phyloP scores from a whole-genome alignment of 1,140 invertebrate species.

The Plectus sambesii region DNA sequence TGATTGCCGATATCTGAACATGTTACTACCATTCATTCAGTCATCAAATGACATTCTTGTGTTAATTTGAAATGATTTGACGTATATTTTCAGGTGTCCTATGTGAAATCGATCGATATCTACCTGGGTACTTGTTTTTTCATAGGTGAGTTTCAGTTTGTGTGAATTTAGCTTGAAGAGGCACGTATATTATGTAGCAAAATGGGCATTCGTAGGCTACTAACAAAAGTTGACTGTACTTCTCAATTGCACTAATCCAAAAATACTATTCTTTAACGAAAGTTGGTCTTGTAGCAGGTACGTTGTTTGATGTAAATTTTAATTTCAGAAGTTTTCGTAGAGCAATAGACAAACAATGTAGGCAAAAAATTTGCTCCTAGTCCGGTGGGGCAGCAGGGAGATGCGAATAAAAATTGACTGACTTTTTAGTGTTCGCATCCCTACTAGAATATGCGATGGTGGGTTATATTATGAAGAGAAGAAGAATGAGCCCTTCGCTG shows the following conservation, averaged over 20 bases:
- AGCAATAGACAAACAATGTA: slow-evolving; percentile 1
- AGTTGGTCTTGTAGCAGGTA: too few relatives aligned
- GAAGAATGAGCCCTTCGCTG: too few relatives aligned
- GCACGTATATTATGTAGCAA: too few relatives aligned
- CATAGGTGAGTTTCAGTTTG: slow-evolving; percentile 30
- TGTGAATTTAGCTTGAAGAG: slow-evolving; percentile 1
- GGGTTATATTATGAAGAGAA: slow-evolving; percentile 43
- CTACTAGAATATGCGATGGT: slow-evolving; percentile 41
- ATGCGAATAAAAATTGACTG: too few relatives aligned
- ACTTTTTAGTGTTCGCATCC: slow-evolving; percentile 36
- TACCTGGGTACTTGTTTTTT: slow-evolving; percentile 46
- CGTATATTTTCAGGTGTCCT: slow-evolving; percentile 59
- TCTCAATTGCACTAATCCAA: slow-evolving; percentile 5
- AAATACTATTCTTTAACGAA: slow-evolving; percentile 5
- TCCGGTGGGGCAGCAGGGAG: too few relatives aligned
- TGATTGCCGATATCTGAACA: too few relatives aligned
- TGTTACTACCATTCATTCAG: too few relatives aligned
- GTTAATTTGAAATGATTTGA: too few relatives aligned
- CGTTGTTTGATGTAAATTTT: too few relatives aligned
- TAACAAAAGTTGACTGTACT: too few relatives aligned
- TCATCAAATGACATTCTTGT: too few relatives aligned
- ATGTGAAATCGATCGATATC: slow-evolving; percentile 44
- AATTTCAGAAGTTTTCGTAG: slow-evolving; percentile 1
- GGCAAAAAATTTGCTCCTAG: background rate
- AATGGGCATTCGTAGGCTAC: too few relatives aligned